Evolutionary conservation across 2,797 vertebrate species (phyloP), one percentile per base, ranked within the genome.

Genomic region (Dallia pectoralis): DNA sequence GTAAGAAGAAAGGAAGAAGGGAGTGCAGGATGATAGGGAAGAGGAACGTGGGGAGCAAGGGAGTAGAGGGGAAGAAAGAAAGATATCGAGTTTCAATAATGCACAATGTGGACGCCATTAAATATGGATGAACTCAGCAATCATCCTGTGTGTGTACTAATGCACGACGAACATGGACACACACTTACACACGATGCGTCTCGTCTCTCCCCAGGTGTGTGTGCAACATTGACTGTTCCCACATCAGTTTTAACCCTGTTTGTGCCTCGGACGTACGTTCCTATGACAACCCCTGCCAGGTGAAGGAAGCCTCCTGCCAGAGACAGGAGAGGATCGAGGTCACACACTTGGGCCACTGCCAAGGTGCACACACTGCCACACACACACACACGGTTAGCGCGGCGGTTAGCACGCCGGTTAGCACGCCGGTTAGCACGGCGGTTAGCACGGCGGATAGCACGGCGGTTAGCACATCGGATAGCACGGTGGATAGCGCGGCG

Each of bases 251-350:
- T 93, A 99, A 99, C 92, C 97, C 96, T 53, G 97, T 99, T 89
- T 99, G 98, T 79, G 98, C 98, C 88, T 99, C 98, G 12, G 96
- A 99, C 65, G 97, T 97, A 74, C 97, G 95, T 85, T 99, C 98
- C 85, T 99, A 99, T 80, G 97, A 99, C 94, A 99, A 99, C 93
- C 97, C 98, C 81, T 99, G 98, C 93, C 97, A 99, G 92, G 97
- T 99, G 93, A 98, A 98, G 93, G 97, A 99, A 92, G 98, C 95
- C 0, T 99, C 98, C 47, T 99, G 98, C 93, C 97, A 98, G 94
- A 98, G 96, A 91, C 98, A 99, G 91, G 97, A 99, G 87, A 96
- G 96, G 91, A 98, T 99, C 90, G 98, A 99, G 94, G 97, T 99
- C 91, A 96, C 96, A 91, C 95, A 97, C 93, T 92, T 99, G 94